phyloP scores from a whole-genome alignment of 1,140 invertebrate genomes.

The Solenopsis fugax region DNA sequence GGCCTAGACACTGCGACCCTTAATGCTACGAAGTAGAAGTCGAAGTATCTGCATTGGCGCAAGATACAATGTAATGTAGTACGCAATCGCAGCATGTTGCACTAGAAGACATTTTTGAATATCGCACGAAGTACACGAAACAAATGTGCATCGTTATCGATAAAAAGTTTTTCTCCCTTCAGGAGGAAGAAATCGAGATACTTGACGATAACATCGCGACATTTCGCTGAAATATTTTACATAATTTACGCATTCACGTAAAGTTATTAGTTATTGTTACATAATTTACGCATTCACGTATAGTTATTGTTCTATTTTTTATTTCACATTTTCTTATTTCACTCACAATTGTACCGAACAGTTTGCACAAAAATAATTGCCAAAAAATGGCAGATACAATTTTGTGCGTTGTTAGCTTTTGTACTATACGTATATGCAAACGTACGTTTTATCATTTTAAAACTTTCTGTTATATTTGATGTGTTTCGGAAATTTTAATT shows the following conservation, averaged over 20 bases:
- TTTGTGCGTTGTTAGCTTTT: neutral
- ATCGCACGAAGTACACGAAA: constrained; percentile 14
- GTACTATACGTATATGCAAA: neutral
- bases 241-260: neutral
- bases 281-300: neutral
- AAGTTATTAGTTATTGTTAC: constrained; percentile 6
- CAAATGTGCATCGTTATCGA: constrained; percentile 33
- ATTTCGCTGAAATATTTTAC: constrained; percentile 30
- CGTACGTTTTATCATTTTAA: neutral
- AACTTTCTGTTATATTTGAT: neutral
- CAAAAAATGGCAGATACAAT: neutral
- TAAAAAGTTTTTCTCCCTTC: neutral
- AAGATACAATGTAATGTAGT: constrained; percentile 44
- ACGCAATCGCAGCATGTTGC: constrained; percentile 13
- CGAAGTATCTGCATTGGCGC: constrained; percentile 61
- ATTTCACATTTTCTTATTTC: neutral
- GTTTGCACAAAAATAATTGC: neutral
- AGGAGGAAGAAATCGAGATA: neutral
- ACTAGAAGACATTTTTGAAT: constrained; percentile 41
- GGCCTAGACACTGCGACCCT: constrained; percentile 55
- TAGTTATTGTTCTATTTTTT: neutral
- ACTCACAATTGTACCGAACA: neutral
- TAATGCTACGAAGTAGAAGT: constrained; percentile 54
- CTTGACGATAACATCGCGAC: neutral
- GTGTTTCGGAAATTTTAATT: neutral